Conservation (phyloP, 2,113 vertebrate genomes). For the Anolis sagrei region DNA sequence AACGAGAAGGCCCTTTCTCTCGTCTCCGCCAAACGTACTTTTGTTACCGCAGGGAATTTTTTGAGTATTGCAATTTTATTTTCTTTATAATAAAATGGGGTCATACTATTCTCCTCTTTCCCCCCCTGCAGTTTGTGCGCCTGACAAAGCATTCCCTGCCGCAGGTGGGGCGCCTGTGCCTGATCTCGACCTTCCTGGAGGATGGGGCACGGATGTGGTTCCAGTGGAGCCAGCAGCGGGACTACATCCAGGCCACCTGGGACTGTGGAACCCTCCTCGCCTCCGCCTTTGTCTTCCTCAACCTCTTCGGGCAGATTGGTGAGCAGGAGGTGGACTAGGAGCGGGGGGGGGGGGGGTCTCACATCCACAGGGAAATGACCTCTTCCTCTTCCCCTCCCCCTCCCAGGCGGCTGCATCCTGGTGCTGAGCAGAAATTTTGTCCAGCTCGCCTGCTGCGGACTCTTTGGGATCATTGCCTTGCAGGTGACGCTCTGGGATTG, state of each 20-base stretch:
- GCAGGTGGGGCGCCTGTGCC: conserved; percentile 93
- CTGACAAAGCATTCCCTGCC: conserved; percentile 98
- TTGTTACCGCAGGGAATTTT: no score
- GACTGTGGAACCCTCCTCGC: conserved; percentile 94
- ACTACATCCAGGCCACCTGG: conserved; percentile 97
- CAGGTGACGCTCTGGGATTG: no score
- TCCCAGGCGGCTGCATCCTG: conserved; percentile 91
- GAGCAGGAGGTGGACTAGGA: conserved; percentile 58
- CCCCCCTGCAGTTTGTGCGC: conserved; percentile 85
- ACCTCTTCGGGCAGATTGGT: conserved; percentile 95
- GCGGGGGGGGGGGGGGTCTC: no score
- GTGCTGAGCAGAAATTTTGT: conserved; percentile 97
- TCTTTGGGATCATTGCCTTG: conserved; percentile 95
- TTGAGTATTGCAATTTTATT: no score
- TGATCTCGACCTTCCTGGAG: conserved; percentile 98
- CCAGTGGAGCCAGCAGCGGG: conserved; percentile 96
- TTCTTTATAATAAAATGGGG: no score
- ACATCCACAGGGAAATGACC: no score
- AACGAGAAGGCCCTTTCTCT: no score
- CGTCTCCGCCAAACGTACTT: no score
- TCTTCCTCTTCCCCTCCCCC: background rate
- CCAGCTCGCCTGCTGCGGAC: conserved; percentile 95
- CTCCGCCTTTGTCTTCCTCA: conserved; percentile 92
- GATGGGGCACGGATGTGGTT: conserved; percentile 99
- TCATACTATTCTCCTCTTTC: background rate